Base-by-base conservation (phyloP, 1,140 invertebrate species). In the Diabrotica undecimpunctata region DNA sequence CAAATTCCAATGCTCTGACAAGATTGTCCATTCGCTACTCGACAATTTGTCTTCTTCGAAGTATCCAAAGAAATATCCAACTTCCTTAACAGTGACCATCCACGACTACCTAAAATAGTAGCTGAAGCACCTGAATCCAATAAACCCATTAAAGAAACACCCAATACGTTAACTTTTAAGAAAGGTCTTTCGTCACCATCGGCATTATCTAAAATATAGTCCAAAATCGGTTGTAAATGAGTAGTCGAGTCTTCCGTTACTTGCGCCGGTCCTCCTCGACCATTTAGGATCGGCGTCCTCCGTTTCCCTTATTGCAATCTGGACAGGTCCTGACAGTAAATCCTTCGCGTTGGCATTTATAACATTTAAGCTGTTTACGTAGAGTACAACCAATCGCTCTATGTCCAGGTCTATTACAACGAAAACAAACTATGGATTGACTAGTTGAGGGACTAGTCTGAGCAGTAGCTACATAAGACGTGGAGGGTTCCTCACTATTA, bases 131-230 rank as follows among this genome's bases (percentile, higher is more conserved):
- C 55, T 11, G 55, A 57, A 37, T 57, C 55, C 55, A 57, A 8
- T 5, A 57, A 36, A 5, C 36, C 36, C 12, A 57, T 36, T 7
- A 57, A 11, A 57, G 7, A 10, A 5, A 57, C 9, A 8, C 55
- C 36, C 55, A 57, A 39, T 8, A 57, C 71, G 69, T 36, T 69
- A 67, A 9, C 64, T 65, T 13, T 79, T 55, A 72, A 79, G 77
- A 9, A 79, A 68, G 5, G 71, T 67, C 77, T 12, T 54, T 7
- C 72, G 64, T 57, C 79, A 38, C 38, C 9, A 5, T 57, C 9
- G 4, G 36, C 36, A 12, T 57, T 7, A 0, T 35, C 7, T 10
- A 57, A 57, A 38, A 57, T 57, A 11, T 14, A 57, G 35, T 57
- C 55, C 11, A 57, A 37, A 38, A 4, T 11, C 35, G 7, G 46